phyloP scores from a whole-genome alignment of 2,797 vertebrate species.

The Myotis planiceps region DNA sequence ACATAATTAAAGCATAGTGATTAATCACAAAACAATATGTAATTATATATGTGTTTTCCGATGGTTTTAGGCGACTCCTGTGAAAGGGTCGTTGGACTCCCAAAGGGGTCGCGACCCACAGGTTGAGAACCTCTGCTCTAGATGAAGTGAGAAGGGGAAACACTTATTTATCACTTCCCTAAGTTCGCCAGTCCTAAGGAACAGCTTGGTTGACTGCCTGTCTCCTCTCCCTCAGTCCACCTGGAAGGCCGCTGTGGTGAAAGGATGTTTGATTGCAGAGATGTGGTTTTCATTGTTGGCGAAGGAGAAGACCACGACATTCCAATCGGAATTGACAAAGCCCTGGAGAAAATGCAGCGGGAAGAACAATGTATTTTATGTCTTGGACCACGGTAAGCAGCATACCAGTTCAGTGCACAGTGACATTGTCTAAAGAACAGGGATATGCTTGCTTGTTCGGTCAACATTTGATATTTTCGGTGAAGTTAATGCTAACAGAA shows the following conservation, averaged over 20 bases:
- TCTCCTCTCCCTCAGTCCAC: conserved; percentile 88
- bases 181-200: neutral
- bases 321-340: conserved; percentile 96
- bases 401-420: neutral
- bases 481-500: neutral
- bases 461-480: neutral
- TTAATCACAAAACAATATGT: no score
- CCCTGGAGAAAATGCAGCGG: conserved; percentile 97
- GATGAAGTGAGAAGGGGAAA: neutral
- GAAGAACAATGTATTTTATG: conserved; percentile 94
- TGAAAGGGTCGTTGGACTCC: no score
- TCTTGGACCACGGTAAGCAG: conserved; percentile 92
- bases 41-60: no score
- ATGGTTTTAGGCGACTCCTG: no score
- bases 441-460: neutral
- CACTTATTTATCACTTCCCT: neutral
- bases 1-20: no score
- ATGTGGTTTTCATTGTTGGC: conserved; percentile 93
- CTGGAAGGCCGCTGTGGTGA: conserved; percentile 91
- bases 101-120: no score
- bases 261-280: conserved; percentile 92
- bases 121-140: neutral
- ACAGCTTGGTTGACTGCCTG: neutral
- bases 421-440: neutral
- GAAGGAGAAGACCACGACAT: conserved; percentile 94